Percentiles rank a stretch among this genome's conserved stretches.
These are phyloP conservation scores for Squalus acanthias DNA, from an alignment of 2,797 vertebrate genomes.

Conservation along the genomic window DNA sequence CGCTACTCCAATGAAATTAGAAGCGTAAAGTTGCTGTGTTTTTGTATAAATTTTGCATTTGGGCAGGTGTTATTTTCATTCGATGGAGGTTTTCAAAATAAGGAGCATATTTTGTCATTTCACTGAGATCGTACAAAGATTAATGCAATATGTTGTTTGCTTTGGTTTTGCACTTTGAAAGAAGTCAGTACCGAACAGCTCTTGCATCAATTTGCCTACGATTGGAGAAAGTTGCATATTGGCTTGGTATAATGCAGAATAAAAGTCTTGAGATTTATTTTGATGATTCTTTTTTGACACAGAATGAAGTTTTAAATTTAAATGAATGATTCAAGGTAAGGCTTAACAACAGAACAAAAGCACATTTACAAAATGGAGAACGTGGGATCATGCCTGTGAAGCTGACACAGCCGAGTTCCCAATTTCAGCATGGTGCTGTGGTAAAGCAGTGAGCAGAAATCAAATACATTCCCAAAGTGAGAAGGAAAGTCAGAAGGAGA, in stretches of 20 bases:
- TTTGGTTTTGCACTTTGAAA: background rate
- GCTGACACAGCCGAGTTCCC: background rate
- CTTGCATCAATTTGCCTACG: background rate
- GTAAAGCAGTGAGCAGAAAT: background rate
- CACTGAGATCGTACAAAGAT: no score
- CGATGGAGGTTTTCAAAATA: background rate
- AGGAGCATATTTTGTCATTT: no score
- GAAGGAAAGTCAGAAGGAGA: no score
- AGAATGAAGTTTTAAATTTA: background rate
- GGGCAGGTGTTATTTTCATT: background rate
- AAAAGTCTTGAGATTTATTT: background rate
- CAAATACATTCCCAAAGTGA: background rate
- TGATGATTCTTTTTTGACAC: background rate
- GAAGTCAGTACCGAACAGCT: background rate
- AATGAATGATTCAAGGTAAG: background rate
- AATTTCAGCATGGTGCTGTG: background rate
- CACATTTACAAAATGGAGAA: background rate
- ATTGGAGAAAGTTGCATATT: background rate
- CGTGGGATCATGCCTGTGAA: background rate
- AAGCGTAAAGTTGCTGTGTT: no score
- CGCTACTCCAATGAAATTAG: no score
- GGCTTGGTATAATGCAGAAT: background rate
- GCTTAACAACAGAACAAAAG: background rate
- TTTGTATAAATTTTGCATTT: background rate
- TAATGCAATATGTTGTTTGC: no score